Evolutionary conservation across 2,888 invertebrate genomes (phyloP), one percentile per base, ranked within the genome.

Genomic region (Caenorhabditis sinica): DNA sequence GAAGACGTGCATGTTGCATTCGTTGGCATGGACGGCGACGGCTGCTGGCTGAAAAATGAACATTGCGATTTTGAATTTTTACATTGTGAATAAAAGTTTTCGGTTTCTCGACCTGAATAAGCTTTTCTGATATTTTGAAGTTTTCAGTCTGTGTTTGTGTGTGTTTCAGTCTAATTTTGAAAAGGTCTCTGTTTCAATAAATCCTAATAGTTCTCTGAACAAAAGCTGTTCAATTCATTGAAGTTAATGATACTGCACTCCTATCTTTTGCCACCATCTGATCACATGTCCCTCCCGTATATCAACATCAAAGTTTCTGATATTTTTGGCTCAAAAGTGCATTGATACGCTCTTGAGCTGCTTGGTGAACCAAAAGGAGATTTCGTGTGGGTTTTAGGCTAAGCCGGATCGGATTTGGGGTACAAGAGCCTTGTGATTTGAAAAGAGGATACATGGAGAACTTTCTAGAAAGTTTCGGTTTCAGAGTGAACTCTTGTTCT

Each of bases 1-100:
- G 76, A 83, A 79, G 49, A 89, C 90, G 82, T 89, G 89, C 53
- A 89, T 75, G 77, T 89, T 89, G 83, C 89, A 89, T 45, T 89
- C 89, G 74, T 89, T 90, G 17, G 90, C 88, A 73, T 87, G 87
- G 8, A 89, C 88, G 3, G 87, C 89, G 23, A 89, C 83, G 11
- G 90, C 88, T 17, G 88, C 88, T 56, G 89, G 89, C 89, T 89
- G 85, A 61, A 88, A 89, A 45, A 36, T 49, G 20, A 40, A 33
- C 49, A 11, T n/a, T n/a, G n/a, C n/a, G n/a, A 11, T 63, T 20
- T 53, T 49, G 20, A 49, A 51, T 45, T 45, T 45, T 13, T 15
- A 45, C 11, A 3, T 15, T 45, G 11, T 45, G n/a, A n/a, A n/a
- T n/a, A n/a, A n/a, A n/a, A n/a, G n/a, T n/a, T n/a, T n/a, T n/a